These are phyloP conservation scores for Lycaon pictus DNA, from an alignment of 2,113 vertebrate species.

Conservation along the genomic window DNA sequence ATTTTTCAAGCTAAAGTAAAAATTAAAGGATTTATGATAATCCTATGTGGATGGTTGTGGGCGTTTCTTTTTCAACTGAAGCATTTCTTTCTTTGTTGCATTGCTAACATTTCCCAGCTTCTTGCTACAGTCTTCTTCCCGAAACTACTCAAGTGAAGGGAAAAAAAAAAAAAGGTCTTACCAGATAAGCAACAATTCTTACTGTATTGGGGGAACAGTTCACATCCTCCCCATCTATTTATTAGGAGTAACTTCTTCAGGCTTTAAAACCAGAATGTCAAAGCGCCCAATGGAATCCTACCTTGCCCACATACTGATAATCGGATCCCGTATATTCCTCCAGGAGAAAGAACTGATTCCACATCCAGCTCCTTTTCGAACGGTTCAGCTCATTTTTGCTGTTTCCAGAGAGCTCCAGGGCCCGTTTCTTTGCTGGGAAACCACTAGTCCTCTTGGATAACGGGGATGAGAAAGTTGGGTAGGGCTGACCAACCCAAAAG, in stretches of 20 bases:
- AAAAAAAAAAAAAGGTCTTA: constrained; percentile 3
- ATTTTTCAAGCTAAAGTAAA: constrained; percentile 75
- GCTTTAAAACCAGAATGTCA: constrained; percentile 63
- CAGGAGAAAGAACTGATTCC: constrained; percentile 99
- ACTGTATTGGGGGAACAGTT: background rate
- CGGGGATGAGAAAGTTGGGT: constrained; percentile 85
- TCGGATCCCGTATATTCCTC: constrained; percentile 97
- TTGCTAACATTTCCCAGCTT: constrained; percentile 66
- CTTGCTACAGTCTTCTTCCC: constrained; percentile 35
- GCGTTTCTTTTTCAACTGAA: constrained; percentile 54
- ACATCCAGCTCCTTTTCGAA: constrained; percentile 98
- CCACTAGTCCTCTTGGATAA: constrained; percentile 92
- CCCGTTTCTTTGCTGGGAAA: constrained; percentile 84
- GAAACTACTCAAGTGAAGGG: constrained; percentile 67
- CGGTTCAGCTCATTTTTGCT: constrained; percentile 89
- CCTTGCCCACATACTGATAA: constrained; percentile 98
- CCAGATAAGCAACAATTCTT: constrained; percentile 56
- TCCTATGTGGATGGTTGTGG: constrained; percentile 43
- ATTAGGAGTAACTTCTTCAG: constrained; percentile 53
- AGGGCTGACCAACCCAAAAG: constrained; percentile 90
- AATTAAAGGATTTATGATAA: constrained; percentile 79
- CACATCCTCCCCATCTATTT: constrained; percentile 14
- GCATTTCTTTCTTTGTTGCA: constrained; percentile 48
- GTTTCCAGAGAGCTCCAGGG: constrained; percentile 85
- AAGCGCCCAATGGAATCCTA: constrained; percentile 82